Evolutionary conservation across 2,113 vertebrate species (phyloP).

Genomic region (Poecilia latipinna): DNA sequence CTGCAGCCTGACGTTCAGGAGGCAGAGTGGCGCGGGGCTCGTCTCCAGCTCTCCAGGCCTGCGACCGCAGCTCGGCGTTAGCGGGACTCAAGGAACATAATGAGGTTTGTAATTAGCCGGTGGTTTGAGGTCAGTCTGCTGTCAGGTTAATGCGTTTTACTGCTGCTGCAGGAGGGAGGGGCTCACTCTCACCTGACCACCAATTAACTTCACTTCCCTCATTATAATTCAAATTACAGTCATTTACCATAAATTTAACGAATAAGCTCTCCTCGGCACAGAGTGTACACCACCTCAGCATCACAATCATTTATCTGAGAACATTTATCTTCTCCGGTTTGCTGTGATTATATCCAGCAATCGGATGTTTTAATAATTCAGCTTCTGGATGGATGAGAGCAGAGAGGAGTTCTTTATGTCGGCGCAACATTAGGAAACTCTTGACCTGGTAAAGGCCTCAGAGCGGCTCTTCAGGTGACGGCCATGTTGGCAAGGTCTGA

Average conservation of each 20-base stretch:
- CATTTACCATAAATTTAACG: constrained; percentile 31
- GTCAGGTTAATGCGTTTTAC: constrained; percentile 52
- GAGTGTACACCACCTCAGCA: background rate
- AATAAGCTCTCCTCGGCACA: background rate
- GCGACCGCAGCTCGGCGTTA: constrained; percentile 56
- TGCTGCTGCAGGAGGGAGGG: background rate
- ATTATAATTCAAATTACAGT: constrained; percentile 13
- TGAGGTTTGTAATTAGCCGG: constrained; percentile 74
- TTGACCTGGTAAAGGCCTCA: constrained; percentile 11
- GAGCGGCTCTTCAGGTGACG: constrained; percentile 17
- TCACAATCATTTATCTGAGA: background rate
- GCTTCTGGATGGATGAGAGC: background rate
- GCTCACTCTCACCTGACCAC: constrained; percentile 31
- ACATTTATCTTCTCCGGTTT: background rate
- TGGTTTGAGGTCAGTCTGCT: constrained; percentile 65
- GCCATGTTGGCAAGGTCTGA: constrained; percentile 25
- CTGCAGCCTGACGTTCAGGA: background rate
- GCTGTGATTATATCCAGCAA: background rate
- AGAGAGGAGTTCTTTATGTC: constrained; percentile 2
- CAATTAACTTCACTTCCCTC: constrained; percentile 31
- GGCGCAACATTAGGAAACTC: constrained; percentile 9
- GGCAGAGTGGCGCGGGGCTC: constrained; percentile 1
- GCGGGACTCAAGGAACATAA: constrained; percentile 65
- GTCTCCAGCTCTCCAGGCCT: constrained; percentile 17
- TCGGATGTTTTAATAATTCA: background rate